Percentiles rank a stretch among this genome's conserved stretches.
Conservation (phyloP, 2,113 vertebrate genomes). For the Rynchops niger region DNA sequence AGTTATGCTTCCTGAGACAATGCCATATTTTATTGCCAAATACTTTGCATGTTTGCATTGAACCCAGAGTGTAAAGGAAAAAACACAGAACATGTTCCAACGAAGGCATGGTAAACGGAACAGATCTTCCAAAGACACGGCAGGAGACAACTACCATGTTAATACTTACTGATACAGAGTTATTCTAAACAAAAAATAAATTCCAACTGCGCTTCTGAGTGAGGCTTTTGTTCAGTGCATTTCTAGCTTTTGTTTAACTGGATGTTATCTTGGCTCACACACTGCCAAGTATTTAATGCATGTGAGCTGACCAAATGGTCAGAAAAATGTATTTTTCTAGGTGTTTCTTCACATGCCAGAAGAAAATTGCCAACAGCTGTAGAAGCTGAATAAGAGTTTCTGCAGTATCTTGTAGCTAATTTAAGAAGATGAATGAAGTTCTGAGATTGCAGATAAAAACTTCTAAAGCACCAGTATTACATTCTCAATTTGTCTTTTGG, state of each 20-base stretch:
- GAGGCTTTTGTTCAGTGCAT: neutral
- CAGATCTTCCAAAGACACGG: neutral
- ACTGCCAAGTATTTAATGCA: neutral
- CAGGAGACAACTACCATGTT: neutral
- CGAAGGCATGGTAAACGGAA: neutral
- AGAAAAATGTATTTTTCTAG: neutral
- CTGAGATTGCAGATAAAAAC: neutral
- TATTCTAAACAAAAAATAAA: neutral
- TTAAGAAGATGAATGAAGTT: neutral
- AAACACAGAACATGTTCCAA: neutral
- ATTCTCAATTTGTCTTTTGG: neutral
- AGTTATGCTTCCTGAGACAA: neutral
- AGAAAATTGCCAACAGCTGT: neutral
- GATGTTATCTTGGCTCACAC: neutral
- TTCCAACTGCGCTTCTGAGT: neutral
- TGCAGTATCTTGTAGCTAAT: neutral
- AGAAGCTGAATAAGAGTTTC: neutral
- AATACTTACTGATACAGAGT: neutral
- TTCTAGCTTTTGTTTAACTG: neutral
- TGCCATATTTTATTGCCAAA: neutral
- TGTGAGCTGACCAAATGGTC: rapidly evolving
- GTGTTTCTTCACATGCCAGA: neutral
- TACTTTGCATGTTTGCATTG: neutral
- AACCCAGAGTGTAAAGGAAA: neutral
- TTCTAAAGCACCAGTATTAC: neutral